A percentile compares a stretch with the other conserved stretches of the same genome.
Evolutionary conservation across 2,113 vertebrate species (phyloP).

Genomic region (Peucedramus taeniatus): DNA sequence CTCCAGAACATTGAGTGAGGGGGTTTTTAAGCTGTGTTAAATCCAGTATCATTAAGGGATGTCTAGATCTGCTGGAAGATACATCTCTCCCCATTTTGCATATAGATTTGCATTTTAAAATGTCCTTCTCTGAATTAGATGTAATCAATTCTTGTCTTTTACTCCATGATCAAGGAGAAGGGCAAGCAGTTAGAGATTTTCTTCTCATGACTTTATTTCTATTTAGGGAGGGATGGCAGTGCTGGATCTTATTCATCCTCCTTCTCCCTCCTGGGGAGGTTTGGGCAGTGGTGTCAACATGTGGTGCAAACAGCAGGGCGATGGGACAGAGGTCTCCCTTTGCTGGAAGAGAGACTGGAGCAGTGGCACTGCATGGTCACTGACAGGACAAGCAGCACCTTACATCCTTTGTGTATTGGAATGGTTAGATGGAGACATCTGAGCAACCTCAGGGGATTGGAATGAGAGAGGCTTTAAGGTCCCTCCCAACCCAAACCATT

Average conservation of each 20-base stretch:
- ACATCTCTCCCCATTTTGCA: neutral
- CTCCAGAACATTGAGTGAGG: neutral
- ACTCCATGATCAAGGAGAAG: neutral
- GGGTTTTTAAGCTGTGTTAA: neutral
- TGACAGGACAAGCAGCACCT: neutral
- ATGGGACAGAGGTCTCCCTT: neutral
- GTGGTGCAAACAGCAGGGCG: neutral
- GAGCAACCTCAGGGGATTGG: neutral
- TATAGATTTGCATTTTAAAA: neutral
- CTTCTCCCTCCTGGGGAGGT: neutral
- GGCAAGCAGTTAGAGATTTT: neutral
- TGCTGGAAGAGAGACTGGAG: neutral
- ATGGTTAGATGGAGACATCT: accelerated
- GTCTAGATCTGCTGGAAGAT: neutral
- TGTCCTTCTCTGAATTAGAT: neutral
- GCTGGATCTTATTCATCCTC: neutral
- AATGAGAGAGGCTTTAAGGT: neutral
- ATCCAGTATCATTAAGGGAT: neutral
- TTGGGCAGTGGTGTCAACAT: neutral
- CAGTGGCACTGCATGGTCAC: neutral
- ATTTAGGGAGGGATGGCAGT: neutral
- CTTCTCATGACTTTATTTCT: neutral
- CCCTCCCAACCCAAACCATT: neutral
- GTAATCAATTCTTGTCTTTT: neutral
- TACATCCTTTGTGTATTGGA: accelerated